Evolutionary conservation across 1,140 invertebrate genomes (phyloP).

Genomic region (Diuraphis noxia): DNA sequence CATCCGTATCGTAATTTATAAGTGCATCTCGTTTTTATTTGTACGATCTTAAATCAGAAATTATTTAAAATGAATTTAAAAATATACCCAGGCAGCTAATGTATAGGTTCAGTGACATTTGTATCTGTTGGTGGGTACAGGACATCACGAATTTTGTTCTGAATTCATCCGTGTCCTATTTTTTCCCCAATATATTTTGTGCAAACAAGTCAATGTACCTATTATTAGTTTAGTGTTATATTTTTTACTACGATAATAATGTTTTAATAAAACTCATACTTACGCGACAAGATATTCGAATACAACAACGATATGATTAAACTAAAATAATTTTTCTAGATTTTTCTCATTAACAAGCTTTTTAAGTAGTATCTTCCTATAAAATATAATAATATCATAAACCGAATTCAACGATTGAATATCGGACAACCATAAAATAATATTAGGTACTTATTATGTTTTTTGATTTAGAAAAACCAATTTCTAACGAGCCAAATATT

Average conservation of each 20-base stretch:
- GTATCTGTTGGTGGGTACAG: not conserved
- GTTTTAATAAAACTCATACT: not conserved
- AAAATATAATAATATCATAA: not conserved
- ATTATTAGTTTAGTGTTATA: not conserved
- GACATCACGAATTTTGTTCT: not conserved
- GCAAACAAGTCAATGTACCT: not conserved
- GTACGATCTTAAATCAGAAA: not conserved
- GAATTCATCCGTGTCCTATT: not conserved
- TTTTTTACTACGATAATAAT: not conserved
- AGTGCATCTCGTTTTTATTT: not conserved
- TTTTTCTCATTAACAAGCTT: not conserved
- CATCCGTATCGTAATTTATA: not conserved
- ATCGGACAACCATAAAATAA: not conserved
- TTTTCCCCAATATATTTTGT: not conserved
- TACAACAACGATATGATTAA: not conserved
- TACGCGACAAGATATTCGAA: not conserved
- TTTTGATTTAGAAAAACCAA: not conserved
- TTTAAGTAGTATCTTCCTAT: not conserved
- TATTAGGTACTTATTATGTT: not conserved
- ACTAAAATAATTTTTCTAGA: not conserved
- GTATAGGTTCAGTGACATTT: not conserved
- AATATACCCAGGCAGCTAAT: not conserved
- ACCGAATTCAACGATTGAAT: not conserved
- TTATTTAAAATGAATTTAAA: not conserved
- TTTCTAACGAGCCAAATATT: conserved; percentile 4